A percentile compares a stretch with the other conserved stretches of the same genome.
Conservation (phyloP, 1,140 invertebrate species). For the Drosophila aff. region DNA sequence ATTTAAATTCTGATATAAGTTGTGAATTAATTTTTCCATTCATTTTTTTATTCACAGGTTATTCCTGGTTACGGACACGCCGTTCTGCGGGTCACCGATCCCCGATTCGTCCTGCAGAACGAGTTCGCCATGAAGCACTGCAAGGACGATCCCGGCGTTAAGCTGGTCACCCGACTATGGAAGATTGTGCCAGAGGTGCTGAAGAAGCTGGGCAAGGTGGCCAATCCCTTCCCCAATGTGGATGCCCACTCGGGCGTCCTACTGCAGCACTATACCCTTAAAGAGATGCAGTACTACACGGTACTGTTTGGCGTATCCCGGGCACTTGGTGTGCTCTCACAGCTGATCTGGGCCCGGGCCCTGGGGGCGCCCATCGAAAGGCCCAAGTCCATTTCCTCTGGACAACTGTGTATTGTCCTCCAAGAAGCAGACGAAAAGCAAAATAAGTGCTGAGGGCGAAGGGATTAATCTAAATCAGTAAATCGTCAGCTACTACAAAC, state of each 20-base stretch:
- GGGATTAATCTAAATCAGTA: not conserved
- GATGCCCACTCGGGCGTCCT: conserved; percentile 98
- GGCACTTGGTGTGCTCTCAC: conserved; percentile 94
- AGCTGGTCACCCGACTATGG: conserved; percentile 95
- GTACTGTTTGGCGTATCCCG: conserved; percentile 98
- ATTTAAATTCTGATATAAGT: too few relatives aligned
- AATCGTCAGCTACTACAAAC: too few relatives aligned
- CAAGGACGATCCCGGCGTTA: conserved; percentile 95
- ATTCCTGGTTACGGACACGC: conserved; percentile 98
- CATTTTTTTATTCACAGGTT: conserved; percentile 85
- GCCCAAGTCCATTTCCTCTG: conserved; percentile 97
- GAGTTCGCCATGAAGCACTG: conserved; percentile 97
- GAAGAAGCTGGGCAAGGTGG: conserved; percentile 96
- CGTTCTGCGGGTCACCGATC: conserved; percentile 97
- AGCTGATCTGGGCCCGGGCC: conserved; percentile 96
- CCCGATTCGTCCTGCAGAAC: conserved; percentile 93
- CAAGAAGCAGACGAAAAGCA: not conserved
- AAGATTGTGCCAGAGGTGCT: conserved; percentile 96
- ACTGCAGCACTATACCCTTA: conserved; percentile 96
- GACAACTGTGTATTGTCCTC: conserved; percentile 73
- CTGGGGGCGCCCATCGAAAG: conserved; percentile 97
- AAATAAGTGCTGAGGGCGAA: conserved; percentile 2
- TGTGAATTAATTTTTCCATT: too few relatives aligned
- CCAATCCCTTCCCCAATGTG: conserved; percentile 99
- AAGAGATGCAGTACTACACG: conserved; percentile 99